Conservation (phyloP, 2,888 invertebrate genomes). For the Melolontha melolontha region DNA sequence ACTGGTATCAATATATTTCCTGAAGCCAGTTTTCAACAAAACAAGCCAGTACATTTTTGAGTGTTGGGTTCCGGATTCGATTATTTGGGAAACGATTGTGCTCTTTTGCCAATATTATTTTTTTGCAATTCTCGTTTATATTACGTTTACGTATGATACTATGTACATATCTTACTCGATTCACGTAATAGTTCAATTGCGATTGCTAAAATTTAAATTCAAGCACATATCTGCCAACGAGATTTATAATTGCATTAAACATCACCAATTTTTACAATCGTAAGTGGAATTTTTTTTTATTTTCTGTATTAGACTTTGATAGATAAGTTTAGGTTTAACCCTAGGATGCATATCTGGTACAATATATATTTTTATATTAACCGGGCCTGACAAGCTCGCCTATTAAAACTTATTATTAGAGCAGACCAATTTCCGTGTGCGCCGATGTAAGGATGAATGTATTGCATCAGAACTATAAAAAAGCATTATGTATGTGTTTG, state of each 20-base stretch:
- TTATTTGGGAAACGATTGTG: slow-evolving; percentile 11
- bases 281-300: no score
- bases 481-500: no score
- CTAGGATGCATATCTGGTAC: no score
- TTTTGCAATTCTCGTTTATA: slow-evolving; percentile 4
- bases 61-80: slow-evolving; percentile 21
- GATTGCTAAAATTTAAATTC: slow-evolving; percentile 20
- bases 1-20: neutral
- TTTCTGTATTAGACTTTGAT: no score
- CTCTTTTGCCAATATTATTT: slow-evolving; percentile 30
- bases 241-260: slow-evolving; percentile 15
- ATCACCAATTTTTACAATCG: slow-evolving; percentile 31
- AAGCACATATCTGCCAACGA: neutral
- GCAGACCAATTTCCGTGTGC: no score
- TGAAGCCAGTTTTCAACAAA: slow-evolving; percentile 16
- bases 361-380: no score
- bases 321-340: no score
- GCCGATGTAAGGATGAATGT: no score
- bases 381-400: no score
- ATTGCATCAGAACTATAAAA: no score
- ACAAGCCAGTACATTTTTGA: slow-evolving; percentile 18
- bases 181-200: slow-evolving; percentile 30
- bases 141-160: slow-evolving; percentile 18
- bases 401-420: no score
- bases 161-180: slow-evolving; percentile 32